Evolutionary conservation across 1,140 invertebrate species (phyloP), one percentile per base, ranked within the genome.

Genomic region (Tetramorium parvispinum): DNA sequence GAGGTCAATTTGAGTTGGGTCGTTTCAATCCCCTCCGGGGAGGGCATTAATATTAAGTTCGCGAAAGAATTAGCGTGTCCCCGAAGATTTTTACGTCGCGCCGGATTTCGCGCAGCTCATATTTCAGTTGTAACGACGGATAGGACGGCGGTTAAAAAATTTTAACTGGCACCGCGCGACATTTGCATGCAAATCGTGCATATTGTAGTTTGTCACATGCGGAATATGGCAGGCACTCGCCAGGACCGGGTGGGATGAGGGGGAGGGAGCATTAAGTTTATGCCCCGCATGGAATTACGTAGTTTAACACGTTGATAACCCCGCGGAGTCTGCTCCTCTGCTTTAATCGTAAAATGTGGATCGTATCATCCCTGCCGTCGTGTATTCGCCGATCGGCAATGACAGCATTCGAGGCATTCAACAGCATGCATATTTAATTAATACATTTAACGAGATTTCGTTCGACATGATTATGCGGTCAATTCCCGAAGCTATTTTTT

Each of bases 271-370:
- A 90, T 91, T 91, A 88, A 89, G 88, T 92, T 92, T 92, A 92
- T 87, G 88, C 73, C 24, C 70, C 43, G 46, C 53, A 53, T 68
- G 87, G 73, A 91, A 93, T 92, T 93, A 90, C 85, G 68, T 89
- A 91, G 91, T 91, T 93, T 87, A 91, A 89, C 91, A 87, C 86
- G 86, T 88, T 92, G 91, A 92, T 92, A 92, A 92, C 83, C 86
- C n/a, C 40, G 43, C 51, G 68, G 21, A 82, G 76, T 66, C 85
- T 59, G 82, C 73, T 32, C 27, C 51, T 18, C 21, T 24, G 70
- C 70, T 75, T 85, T 73, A 75, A 63, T 21, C 81, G 43, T 85
- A 77, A 85, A 85, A 77, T 77, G 70, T 46, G n/a, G 24, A 32
- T 2, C 13, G 81, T 63, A 61, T 32, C 55, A 5, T 0, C 21